Base-by-base conservation (phyloP, 1,140 invertebrate genomes). In the Macrobrachium rosenbergii region DNA sequence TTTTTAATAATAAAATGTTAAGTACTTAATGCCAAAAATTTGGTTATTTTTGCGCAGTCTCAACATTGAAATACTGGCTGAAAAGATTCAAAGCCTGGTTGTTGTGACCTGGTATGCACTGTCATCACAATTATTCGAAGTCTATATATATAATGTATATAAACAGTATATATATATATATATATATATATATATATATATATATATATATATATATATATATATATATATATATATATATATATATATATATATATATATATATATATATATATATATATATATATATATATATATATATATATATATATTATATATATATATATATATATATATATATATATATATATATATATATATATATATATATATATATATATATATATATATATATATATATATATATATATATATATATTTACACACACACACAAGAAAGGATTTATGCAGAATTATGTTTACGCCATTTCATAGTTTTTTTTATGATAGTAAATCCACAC, bases 71-170 rank as follows among this genome's bases (percentile, higher is more conserved):
- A n/a, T 12, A n/a, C 1, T 10, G 45, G 45, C 45, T 10, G 10
- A 52, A 52, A 52, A 52, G 45, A 52, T 52, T 52, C 10, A 52
- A 52, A 52, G 45, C 10, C 45, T 52, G 45, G 45, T 10, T 10
- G 45, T 52, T 6, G 45, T 52, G 45, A 52, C 45, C 45, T 6
- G 45, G 5, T 6, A 52, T 52, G 5, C 45, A 52, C 45, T 6
- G 5, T 10, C 45, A 10, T 10, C 5, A 52, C 10, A 6, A 52
- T 52, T 52, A 52, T 52, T 52, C 10, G n/a, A n/a, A n/a, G n/a
- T n/a, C n/a, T 69, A 69, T 69, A 69, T 69, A 69, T 69, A 69
- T 21, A 69, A 69, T 69, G 5, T 69, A 69, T 69, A 69, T 69
- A 69, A n/a, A n/a, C n/a, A n/a, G 45, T 52, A 69, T n/a, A n/a